These are phyloP conservation scores for Etheostoma perlongum DNA, from an alignment of 2,797 vertebrate species.

Conservation along the genomic window DNA sequence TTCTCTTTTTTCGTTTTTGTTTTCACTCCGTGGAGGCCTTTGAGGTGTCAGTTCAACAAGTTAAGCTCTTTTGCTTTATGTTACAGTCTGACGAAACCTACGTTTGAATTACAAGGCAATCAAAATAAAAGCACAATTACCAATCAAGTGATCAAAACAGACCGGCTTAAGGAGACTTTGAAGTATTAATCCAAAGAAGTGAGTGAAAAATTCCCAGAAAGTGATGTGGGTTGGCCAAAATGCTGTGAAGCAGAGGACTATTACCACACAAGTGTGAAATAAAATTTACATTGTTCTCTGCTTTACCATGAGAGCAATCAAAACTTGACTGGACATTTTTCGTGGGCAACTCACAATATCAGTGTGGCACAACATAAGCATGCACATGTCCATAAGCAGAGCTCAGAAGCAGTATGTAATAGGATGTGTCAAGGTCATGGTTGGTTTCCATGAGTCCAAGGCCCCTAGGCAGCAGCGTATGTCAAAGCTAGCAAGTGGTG, in stretches of 20 bases:
- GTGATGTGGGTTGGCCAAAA: slow-evolving; percentile 37
- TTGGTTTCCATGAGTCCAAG: slow-evolving; percentile 35
- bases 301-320: slow-evolving; percentile 20
- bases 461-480: slow-evolving; percentile 39
- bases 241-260: slow-evolving; percentile 12
- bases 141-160: slow-evolving; percentile 74
- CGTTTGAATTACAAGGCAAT: slow-evolving; percentile 67
- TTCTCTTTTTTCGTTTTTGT: slow-evolving; percentile 49
- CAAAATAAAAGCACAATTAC: slow-evolving; percentile 73
- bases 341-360: slow-evolving; percentile 15
- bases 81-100: slow-evolving; percentile 56
- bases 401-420: slow-evolving; percentile 25
- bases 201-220: slow-evolving; percentile 65
- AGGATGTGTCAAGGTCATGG: slow-evolving; percentile 36
- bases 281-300: slow-evolving; percentile 1
- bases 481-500: slow-evolving; percentile 20
- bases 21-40: slow-evolving; percentile 65
- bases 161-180: slow-evolving; percentile 65
- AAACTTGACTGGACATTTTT: slow-evolving; percentile 4
- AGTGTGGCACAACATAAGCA: neutral
- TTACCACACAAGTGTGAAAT: slow-evolving; percentile 58
- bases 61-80: slow-evolving; percentile 73
- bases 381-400: slow-evolving; percentile 29
- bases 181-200: slow-evolving; percentile 72
- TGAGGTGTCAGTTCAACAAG: slow-evolving; percentile 74